Evolutionary conservation across 2,113 vertebrate genomes (phyloP).

Genomic region (Thamnaconus septentrionalis): DNA sequence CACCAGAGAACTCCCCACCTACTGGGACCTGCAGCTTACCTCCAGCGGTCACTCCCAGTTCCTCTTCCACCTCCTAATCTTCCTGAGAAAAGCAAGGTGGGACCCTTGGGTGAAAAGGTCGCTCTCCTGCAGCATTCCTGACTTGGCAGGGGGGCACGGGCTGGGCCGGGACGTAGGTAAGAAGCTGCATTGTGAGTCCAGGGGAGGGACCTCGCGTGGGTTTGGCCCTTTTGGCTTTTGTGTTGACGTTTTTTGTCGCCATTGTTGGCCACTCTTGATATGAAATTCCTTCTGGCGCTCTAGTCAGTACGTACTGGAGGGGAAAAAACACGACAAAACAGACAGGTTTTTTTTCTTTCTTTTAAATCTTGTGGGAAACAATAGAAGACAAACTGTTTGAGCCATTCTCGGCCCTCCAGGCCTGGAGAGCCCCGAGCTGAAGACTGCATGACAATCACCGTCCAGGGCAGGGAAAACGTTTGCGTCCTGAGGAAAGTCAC

Average conservation of each 20-base stretch:
- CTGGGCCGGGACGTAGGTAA: conserved; percentile 58
- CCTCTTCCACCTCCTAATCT: conserved; percentile 66
- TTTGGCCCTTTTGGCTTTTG: conserved; percentile 64
- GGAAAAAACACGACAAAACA: conserved; percentile 50
- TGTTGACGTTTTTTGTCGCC: conserved; percentile 66
- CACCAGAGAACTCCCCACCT: conserved; percentile 32
- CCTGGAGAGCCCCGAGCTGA: conserved; percentile 46
- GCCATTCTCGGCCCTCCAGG: conserved; percentile 26
- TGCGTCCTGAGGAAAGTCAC: no score
- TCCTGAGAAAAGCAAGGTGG: conserved; percentile 72
- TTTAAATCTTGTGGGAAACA: conserved; percentile 58
- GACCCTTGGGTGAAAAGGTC: conserved; percentile 62
- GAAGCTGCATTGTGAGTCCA: conserved; percentile 67
- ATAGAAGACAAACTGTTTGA: conserved; percentile 54
- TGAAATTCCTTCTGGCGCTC: conserved; percentile 59
- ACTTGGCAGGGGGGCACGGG: conserved; percentile 68
- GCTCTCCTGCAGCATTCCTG: conserved; percentile 64
- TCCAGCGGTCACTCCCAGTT: conserved; percentile 56
- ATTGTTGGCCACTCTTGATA: conserved; percentile 72
- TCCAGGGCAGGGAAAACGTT: conserved; percentile 13
- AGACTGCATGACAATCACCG: conserved; percentile 60
- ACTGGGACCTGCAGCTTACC: conserved; percentile 24
- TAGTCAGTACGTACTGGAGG: conserved; percentile 31
- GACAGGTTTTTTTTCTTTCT: conserved; percentile 14
- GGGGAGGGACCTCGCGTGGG: conserved; percentile 62